Evolutionary conservation across 1,140 invertebrate genomes (phyloP).

Genomic region (Danaus melanippus): DNA sequence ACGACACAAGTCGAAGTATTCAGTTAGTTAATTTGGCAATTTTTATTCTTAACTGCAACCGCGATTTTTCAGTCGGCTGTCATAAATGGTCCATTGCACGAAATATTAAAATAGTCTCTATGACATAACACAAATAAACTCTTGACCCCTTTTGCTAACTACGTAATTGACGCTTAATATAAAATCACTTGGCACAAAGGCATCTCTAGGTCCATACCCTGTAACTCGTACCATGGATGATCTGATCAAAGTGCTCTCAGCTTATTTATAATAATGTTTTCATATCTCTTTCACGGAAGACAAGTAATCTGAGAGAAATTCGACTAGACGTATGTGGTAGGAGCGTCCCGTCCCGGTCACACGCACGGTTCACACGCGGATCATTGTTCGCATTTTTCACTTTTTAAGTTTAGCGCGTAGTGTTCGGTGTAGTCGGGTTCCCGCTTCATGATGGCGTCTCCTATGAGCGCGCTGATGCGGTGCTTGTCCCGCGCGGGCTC

Average conservation of each 20-base stretch:
- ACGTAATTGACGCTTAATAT: conserved; percentile 69
- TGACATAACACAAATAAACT: conserved; percentile 64
- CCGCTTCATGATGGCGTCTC: conserved; percentile 64
- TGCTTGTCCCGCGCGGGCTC: conserved; percentile 65
- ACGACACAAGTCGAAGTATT: conserved; percentile 18
- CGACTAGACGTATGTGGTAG: conserved; percentile 57
- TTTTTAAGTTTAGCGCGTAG: conserved; percentile 67
- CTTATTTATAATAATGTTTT: conserved; percentile 19
- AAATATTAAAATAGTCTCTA: conserved; percentile 58
- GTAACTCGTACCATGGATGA: conserved; percentile 52
- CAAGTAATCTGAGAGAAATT: conserved; percentile 55
- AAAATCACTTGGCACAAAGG: conserved; percentile 71
- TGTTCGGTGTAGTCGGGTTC: conserved; percentile 60
- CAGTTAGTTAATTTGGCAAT: conserved; percentile 46
- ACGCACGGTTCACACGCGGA: conserved; percentile 35
- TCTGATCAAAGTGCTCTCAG: conserved; percentile 64
- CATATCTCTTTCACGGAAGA: conserved; percentile 45
- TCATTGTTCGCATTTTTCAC: conserved; percentile 72
- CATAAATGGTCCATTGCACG: conserved; percentile 59
- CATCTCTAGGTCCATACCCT: conserved; percentile 69
- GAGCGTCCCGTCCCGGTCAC: conserved; percentile 36
- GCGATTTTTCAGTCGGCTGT: conserved; percentile 36
- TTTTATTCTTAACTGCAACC: conserved; percentile 31
- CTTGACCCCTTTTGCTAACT: conserved; percentile 60
- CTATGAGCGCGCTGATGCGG: conserved; percentile 67